A percentile compares a stretch with the other conserved stretches of the same genome.
Conservation (phyloP, 1,140 invertebrate species). For the Diachasmimorpha longicaudata region DNA sequence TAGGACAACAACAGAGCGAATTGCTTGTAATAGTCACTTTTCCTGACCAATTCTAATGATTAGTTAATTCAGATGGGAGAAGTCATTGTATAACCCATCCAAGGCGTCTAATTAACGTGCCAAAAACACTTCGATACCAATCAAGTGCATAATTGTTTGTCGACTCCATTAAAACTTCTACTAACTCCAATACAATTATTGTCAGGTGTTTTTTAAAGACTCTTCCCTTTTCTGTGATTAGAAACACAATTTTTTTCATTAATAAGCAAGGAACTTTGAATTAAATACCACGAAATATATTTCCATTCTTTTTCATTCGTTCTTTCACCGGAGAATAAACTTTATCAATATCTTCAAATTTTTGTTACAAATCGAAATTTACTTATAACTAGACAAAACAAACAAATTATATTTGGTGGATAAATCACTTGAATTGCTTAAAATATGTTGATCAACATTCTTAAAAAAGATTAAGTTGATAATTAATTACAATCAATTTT, state of each 20-base stretch:
- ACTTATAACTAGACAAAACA: no score
- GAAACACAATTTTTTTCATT: neutral
- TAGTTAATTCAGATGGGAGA: neutral
- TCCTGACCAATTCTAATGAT: neutral
- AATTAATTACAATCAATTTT: no score
- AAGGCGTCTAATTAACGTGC: conserved; percentile 4
- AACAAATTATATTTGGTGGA: no score
- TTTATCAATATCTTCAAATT: neutral
- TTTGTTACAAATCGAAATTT: neutral
- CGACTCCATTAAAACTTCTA: neutral
- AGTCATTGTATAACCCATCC: neutral
- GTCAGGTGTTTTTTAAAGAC: conserved; percentile 2
- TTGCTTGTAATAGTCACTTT: neutral
- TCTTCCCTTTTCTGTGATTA: neutral
- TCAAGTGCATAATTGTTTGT: neutral
- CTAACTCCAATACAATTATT: neutral
- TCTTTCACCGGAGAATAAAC: neutral
- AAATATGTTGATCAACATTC: no score
- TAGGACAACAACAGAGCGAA: neutral
- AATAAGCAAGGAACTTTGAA: neutral
- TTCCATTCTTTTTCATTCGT: neutral
- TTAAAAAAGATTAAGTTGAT: no score
- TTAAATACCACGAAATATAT: neutral
- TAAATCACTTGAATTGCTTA: no score
- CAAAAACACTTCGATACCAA: neutral